Evolutionary conservation across 2,113 vertebrate species (phyloP), one percentile per base, ranked within the genome.

Genomic region (Octodon degus): DNA sequence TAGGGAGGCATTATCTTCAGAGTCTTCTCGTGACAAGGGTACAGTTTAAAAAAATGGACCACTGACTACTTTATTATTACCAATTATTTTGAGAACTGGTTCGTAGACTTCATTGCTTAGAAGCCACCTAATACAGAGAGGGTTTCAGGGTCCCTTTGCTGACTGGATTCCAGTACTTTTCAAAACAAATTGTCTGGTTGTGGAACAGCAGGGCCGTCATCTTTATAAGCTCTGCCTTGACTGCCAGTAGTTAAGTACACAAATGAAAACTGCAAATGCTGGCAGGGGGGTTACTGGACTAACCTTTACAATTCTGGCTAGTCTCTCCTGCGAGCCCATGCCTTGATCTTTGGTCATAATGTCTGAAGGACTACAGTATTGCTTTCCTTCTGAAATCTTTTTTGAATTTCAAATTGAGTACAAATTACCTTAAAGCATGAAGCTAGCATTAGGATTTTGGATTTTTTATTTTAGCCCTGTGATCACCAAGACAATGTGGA

Each of bases 231-330:
- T 34, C 17, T 2, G 70, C 86, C 77, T 87, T 70, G 77, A 0
- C 1, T 70, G 25, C 77, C 50, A 30, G 0, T 47, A 92, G 92
- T 91, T 50, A 89, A 81, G 85, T 24, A 65, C 87, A 3, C 74
- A 92, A 89, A 37, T 93, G 90, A 94, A 96, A 22, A 47, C 60
- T 30, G 90, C 37, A 40, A 88, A 60, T 5, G 16, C 89, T 94
- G 95, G 96, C 95, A 91, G 95, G 89, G 53, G 86, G 96, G 95
- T 34, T 27, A 68, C 82, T 37, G 11, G 84, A 16, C 34, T 34
- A 32, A 34, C 43, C 84, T 60, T 70, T 55, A 22, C 25, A 6
- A 1, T 50, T 30, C 67, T 63, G 17, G 60, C 74, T 7, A 88
- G 89, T 86, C 67, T 84, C 0, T 79, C 37, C 50, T 27, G 16